These are phyloP conservation scores for Amblyraja radiata DNA, from an alignment of 2,797 vertebrate genomes.

Conservation along the genomic window DNA sequence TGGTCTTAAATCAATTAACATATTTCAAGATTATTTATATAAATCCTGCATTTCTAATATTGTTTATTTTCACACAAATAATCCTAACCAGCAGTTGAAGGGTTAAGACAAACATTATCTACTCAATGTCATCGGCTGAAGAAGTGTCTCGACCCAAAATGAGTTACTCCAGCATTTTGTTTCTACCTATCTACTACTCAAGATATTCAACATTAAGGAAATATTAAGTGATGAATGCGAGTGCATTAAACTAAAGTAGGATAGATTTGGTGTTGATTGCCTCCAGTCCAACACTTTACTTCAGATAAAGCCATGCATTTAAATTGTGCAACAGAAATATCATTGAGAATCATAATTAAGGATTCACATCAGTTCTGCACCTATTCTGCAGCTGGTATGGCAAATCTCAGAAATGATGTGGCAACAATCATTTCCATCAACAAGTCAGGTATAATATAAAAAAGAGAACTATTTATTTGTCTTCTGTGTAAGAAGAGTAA, in stretches of 20 bases:
- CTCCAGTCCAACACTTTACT: background rate
- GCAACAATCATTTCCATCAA: slow-evolving; percentile 19
- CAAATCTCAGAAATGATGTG: background rate
- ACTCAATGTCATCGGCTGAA: background rate
- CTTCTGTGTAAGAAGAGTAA: background rate
- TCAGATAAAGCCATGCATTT: background rate
- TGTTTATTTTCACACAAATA: slow-evolving; percentile 1
- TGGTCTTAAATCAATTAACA: background rate
- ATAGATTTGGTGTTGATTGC: background rate
- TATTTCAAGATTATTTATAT: background rate
- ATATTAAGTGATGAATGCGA: background rate
- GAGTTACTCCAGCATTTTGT: too few species aligned
- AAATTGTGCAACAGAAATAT: background rate
- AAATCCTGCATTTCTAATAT: background rate
- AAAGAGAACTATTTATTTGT: slow-evolving; percentile 12
- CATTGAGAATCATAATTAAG: background rate
- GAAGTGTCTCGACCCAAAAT: too few species aligned
- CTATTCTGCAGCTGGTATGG: background rate
- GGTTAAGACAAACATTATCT: background rate
- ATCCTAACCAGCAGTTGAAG: background rate
- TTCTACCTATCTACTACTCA: background rate
- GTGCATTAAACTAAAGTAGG: background rate
- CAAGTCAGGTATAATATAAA: background rate
- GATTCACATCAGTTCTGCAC: slow-evolving; percentile 2
- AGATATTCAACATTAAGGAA: background rate